A percentile compares a stretch with the other conserved stretches of the same genome.
Conservation (phyloP, 1,140 invertebrate species). For the Lepidotrigona ventralis region DNA sequence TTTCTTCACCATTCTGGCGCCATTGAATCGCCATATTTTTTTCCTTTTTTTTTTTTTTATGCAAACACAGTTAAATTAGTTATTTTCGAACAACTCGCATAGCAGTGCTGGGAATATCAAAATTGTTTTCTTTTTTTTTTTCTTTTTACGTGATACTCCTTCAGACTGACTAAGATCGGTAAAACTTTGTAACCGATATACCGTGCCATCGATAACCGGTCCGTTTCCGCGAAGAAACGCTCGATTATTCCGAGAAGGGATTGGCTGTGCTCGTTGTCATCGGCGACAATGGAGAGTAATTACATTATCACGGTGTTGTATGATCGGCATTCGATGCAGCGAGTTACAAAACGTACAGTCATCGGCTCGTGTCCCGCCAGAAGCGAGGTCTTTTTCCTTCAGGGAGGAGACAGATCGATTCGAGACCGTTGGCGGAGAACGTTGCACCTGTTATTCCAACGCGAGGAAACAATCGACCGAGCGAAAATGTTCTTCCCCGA, state of each 20-base stretch:
- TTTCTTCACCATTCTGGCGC: background rate
- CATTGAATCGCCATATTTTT: background rate
- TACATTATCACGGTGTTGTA: slow-evolving; percentile 46
- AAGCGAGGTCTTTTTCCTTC: slow-evolving; percentile 32
- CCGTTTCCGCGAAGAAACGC: slow-evolving; percentile 1
- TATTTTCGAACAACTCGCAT: too few species aligned
- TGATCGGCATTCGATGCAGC: slow-evolving; percentile 42
- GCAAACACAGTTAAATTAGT: too few species aligned
- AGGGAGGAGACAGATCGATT: slow-evolving; percentile 40
- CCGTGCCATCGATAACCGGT: background rate
- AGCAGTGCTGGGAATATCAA: too few species aligned
- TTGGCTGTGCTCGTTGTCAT: slow-evolving; percentile 11
- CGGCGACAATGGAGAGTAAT: slow-evolving; percentile 42
- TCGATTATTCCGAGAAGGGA: slow-evolving; percentile 16
- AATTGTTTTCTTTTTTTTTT: too few species aligned
- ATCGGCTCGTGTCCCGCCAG: slow-evolving; percentile 42
- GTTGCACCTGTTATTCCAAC: slow-evolving; percentile 45
- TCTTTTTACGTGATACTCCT: too few species aligned
- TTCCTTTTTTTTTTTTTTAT: too few species aligned
- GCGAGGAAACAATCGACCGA: slow-evolving; percentile 39
- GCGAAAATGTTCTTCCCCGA: slow-evolving; percentile 40
- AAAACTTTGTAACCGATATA: background rate
- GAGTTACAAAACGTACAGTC: slow-evolving; percentile 39
- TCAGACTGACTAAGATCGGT: too few species aligned
- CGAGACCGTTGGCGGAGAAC: slow-evolving; percentile 16